phyloP scores from a whole-genome alignment of 2,888 invertebrate species.

The Eumacrocentrus americanus region DNA sequence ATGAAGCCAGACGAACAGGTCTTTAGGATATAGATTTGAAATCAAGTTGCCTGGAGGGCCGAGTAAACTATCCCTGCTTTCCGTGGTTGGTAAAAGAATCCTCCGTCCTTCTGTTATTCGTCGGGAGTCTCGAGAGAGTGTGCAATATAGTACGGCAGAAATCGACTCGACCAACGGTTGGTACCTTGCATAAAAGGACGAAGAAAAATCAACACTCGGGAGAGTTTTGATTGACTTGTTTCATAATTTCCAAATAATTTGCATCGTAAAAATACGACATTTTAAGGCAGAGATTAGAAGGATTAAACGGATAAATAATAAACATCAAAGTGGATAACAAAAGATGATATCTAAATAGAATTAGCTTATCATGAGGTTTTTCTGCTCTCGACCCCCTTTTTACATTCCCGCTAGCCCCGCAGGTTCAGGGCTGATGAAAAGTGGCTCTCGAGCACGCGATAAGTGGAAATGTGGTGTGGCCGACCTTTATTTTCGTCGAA shows the following conservation, averaged over 20 bases:
- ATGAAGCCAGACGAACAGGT: conserved; percentile 10
- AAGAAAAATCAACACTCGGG: no score
- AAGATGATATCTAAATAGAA: not conserved
- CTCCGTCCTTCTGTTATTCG: no score
- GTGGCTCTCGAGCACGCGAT: conserved; percentile 44
- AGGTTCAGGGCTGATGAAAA: conserved; percentile 41
- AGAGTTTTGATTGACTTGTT: no score
- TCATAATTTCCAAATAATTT: no score
- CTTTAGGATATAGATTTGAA: no score
- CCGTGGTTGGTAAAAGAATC: conserved; percentile 3
- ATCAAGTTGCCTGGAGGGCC: not conserved
- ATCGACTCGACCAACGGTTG: not conserved
- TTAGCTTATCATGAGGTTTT: not conserved
- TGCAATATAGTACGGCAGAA: not conserved
- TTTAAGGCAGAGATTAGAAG: no score
- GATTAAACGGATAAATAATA: not conserved
- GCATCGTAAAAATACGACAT: no score
- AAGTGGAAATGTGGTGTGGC: conserved; percentile 46
- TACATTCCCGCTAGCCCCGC: not conserved
- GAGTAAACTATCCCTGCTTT: not conserved
- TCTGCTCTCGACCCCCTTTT: not conserved
- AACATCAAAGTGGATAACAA: not conserved
- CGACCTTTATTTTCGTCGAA: conserved; percentile 47
- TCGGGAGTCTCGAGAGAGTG: no score
- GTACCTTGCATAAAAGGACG: not conserved